Conservation (phyloP, 2,797 vertebrate species). For the Graptemys geographica region DNA sequence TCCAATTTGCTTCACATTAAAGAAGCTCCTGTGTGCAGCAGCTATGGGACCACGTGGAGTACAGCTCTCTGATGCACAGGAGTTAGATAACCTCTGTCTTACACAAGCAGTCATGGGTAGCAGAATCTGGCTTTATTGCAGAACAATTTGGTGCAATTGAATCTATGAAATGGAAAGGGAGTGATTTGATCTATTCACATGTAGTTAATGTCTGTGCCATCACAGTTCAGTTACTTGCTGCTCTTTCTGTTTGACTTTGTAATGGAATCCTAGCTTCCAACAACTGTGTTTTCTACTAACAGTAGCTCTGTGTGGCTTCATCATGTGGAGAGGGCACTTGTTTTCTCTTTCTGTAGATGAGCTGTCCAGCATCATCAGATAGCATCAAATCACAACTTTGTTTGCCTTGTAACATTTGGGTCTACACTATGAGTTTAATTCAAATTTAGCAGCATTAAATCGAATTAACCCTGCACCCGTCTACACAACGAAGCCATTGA, state of each 20-base stretch:
- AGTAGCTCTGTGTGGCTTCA: background rate
- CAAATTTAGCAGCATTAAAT: too few species aligned
- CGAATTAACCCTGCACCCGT: too few species aligned
- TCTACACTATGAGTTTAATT: too few species aligned
- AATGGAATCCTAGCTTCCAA: background rate
- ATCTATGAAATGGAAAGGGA: background rate
- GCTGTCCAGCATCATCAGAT: background rate
- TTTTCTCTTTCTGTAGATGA: background rate
- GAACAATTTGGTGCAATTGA: background rate
- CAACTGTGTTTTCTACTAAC: background rate
- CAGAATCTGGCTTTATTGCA: background rate
- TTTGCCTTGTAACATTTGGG: background rate
- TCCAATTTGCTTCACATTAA: background rate
- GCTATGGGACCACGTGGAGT: rapidly evolving
- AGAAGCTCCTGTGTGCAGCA: background rate
- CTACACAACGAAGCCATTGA: too few species aligned
- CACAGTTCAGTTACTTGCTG: background rate
- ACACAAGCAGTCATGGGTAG: background rate
- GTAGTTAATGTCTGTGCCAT: background rate
- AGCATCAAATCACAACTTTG: background rate
- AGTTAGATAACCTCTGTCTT: background rate
- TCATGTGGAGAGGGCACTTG: background rate
- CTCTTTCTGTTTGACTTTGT: background rate
- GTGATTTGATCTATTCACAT: background rate
- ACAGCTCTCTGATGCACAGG: background rate